Base-by-base conservation (phyloP, 2,797 vertebrate species). In the Sebastes hopkinsi region DNA sequence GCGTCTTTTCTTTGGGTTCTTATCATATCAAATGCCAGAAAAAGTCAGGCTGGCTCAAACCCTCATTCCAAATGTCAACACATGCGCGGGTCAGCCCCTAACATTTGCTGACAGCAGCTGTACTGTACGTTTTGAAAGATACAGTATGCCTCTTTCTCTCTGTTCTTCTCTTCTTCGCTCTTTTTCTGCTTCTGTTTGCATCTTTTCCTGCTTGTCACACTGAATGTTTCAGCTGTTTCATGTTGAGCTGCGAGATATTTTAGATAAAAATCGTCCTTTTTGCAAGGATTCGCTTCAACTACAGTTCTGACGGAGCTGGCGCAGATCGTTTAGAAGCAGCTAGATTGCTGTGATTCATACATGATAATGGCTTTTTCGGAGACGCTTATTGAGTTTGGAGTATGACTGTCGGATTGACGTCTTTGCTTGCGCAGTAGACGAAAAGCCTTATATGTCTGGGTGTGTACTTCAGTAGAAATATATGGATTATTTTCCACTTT, bases 31-130 rank as follows among this genome's bases (percentile, higher is more conserved):
- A 84, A 89, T 92, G 64, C 61, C 79, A 86, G 72, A 86, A 73
- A 80, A 82, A 75, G 72, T 64, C 67, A 1, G 46, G 42, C 27
- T 23, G 8, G 54, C 82, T 79, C 50, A 62, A 36, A 80, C 56
- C 46, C 54, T 83, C 20, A 14, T 78, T 87, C 58, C n/a, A 93
- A 95, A 94, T 94, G 92, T 92, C 91, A 92, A 32, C 77, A 65
- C 65, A 80, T 77, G 67, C 72, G 27, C 20, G 2, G 74, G 79
- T 82, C 75, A 77, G 13, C 12, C 29, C 8, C 16, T 84, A 86
- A 79, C 85, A 88, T 92, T 93, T 90, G 62, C 84, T 5, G 64
- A 70, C 38, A 72, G 62, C 56, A 69, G 69, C 30, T 2, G 10
- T 5, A 50, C 78, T 59, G 77, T 74, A 66, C 4, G 0, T 82